Conservation (phyloP, 2,888 invertebrate genomes). For the Gymnocheta viridis region DNA sequence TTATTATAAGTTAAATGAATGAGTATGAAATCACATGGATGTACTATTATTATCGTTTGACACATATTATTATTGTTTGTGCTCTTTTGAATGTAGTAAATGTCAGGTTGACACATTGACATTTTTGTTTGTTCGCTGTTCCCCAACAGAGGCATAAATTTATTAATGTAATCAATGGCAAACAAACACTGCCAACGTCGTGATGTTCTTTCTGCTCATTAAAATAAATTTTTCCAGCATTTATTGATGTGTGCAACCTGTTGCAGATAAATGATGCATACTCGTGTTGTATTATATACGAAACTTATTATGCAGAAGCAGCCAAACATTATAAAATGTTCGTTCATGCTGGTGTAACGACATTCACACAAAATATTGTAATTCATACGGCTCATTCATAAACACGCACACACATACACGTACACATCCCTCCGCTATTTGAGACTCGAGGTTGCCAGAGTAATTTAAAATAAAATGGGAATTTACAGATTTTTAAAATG, state of each 20-base stretch:
- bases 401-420: neutral
- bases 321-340: neutral
- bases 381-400: neutral
- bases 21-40: neutral
- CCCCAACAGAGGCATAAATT: constrained; percentile 20
- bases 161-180: constrained; percentile 30
- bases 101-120: constrained; percentile 63
- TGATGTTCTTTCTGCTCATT: constrained; percentile 45
- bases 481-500: too few species aligned
- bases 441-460: neutral
- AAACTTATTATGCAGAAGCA: neutral
- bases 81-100: constrained; percentile 52
- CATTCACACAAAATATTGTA: neutral
- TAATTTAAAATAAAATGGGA: neutral
- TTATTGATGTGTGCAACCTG: constrained; percentile 45
- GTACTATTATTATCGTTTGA: constrained; percentile 30
- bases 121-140: constrained; percentile 35
- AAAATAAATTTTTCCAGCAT: constrained; percentile 10
- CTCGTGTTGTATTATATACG: too few species aligned
- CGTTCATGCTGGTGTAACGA: neutral
- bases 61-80: constrained; percentile 43
- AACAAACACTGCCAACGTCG: neutral
- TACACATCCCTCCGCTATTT: neutral
- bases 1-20: neutral
- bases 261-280: constrained; percentile 41